Conservation (phyloP, 1,140 invertebrate genomes). For the Nomia melanderi region DNA sequence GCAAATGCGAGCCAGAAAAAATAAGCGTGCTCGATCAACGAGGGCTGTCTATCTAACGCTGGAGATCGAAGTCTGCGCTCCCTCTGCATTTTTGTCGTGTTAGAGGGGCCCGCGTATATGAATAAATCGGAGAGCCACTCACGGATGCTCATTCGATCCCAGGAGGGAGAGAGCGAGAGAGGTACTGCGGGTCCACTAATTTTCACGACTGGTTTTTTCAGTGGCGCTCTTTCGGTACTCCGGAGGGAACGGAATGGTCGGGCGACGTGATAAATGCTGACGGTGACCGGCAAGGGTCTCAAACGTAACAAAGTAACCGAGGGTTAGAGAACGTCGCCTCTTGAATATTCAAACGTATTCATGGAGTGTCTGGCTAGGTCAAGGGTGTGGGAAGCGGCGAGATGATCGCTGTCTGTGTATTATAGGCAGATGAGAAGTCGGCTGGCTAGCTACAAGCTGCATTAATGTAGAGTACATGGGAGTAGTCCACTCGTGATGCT, state of each 20-base stretch:
- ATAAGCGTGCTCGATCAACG: not conserved
- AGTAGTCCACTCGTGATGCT: too few relatives aligned
- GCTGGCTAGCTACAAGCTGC: too few relatives aligned
- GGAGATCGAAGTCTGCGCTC: too few relatives aligned
- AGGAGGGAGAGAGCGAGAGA: not conserved
- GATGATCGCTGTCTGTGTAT: accelerated
- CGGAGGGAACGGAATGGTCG: not conserved
- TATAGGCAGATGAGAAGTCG: too few relatives aligned
- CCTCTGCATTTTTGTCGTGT: constrained; percentile 6
- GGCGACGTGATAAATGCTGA: constrained; percentile 11
- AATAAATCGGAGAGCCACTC: constrained; percentile 40
- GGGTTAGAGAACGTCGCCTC: constrained; percentile 27
- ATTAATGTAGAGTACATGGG: too few relatives aligned
- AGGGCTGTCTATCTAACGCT: constrained; percentile 4
- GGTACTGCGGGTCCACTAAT: not conserved
- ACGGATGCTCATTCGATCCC: constrained; percentile 12
- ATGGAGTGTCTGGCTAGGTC: constrained; percentile 55
- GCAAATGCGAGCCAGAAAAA: constrained; percentile 10
- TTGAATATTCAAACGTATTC: constrained; percentile 62
- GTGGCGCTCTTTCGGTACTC: not conserved
- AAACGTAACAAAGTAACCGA: constrained; percentile 45
- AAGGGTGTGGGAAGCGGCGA: constrained; percentile 51
- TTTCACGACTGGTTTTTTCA: constrained; percentile 53
- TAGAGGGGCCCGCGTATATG: constrained; percentile 13
- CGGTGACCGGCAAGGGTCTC: constrained; percentile 17